These are phyloP conservation scores for Mirza zaza DNA, from an alignment of 2,113 vertebrate genomes.

Conservation along the genomic window DNA sequence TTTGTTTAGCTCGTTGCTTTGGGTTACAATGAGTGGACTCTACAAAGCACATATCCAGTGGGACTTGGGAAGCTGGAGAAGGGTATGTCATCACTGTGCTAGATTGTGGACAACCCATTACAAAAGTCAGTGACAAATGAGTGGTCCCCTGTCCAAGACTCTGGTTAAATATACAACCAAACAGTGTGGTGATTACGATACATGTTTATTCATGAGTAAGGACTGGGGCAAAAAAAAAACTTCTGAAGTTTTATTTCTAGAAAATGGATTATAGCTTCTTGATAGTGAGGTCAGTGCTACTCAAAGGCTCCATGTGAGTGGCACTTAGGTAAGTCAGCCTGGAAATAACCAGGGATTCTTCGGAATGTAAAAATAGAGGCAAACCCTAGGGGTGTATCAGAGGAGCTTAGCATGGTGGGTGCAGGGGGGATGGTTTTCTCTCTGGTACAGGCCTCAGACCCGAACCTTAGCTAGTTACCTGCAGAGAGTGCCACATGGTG, in stretches of 20 bases:
- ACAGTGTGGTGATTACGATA: background rate
- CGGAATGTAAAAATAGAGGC: background rate
- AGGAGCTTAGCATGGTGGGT: background rate
- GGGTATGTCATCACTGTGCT: background rate
- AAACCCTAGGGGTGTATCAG: rapidly evolving
- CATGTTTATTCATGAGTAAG: background rate
- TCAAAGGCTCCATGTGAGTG: background rate
- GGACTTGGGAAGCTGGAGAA: background rate
- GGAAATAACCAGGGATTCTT: background rate
- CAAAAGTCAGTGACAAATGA: background rate
- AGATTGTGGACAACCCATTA: background rate
- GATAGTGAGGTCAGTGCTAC: background rate
- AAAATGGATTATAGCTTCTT: background rate
- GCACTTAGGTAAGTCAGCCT: background rate
- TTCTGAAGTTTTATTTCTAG: background rate
- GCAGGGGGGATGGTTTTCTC: background rate
- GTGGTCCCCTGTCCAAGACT: background rate
- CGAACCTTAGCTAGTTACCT: background rate
- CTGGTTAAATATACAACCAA: background rate
- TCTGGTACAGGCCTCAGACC: background rate
- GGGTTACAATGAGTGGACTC: background rate
- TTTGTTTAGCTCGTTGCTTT: background rate
- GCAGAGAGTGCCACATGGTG: rapidly evolving
- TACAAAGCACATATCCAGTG: too few relatives aligned
- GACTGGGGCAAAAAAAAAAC: background rate